Evolutionary conservation across 2,797 vertebrate species (phyloP), one percentile per base, ranked within the genome.

Genomic region (Amblyopsis hoosieri): DNA sequence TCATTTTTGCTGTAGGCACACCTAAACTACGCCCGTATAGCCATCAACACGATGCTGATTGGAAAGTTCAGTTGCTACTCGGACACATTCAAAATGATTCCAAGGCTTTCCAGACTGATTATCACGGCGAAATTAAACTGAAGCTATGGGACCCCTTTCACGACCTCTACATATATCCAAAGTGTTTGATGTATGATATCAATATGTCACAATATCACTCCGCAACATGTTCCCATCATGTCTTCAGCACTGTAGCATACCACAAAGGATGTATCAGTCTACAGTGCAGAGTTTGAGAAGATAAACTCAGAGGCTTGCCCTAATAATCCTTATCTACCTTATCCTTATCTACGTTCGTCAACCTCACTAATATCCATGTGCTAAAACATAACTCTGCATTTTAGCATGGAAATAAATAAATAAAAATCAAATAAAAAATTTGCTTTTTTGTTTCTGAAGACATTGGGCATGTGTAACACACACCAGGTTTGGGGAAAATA

Each of bases 321-420:
- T 64, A 69, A 62, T 74, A 71, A 66, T 55, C 76, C 76, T 85
- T 74, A 83, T 85, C 79, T 74, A 59, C 60, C 62, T 31, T 63
- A n/a, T n/a, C n/a, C n/a, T n/a, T n/a, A n/a, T n/a, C n/a, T n/a
- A n/a, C n/a, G n/a, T 72, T 54, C 49, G 67, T 60, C 74, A 87
- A 85, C 74, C 86, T 72, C 75, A 79, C 81, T 84, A 81, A 85
- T 90, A 77, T 80, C 72, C 73, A 68, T 69, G 82, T 23, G 67
- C 79, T 69, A 58, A 69, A 75, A 73, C 74, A 37, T 80, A 75
- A 80, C 80, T 81, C 79, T 80, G 76, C 57, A 78, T 80, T 80
- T 78, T 69, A 54, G 71, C 78, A 23, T 23, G 2, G 19, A 23
- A 23, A 23, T 23, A 23, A 23, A 23, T 23, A 23, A 23, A 23